A percentile compares a stretch with the other conserved stretches of the same genome.
Conservation (phyloP, 2,888 invertebrate genomes). For the Philaethria dido region DNA sequence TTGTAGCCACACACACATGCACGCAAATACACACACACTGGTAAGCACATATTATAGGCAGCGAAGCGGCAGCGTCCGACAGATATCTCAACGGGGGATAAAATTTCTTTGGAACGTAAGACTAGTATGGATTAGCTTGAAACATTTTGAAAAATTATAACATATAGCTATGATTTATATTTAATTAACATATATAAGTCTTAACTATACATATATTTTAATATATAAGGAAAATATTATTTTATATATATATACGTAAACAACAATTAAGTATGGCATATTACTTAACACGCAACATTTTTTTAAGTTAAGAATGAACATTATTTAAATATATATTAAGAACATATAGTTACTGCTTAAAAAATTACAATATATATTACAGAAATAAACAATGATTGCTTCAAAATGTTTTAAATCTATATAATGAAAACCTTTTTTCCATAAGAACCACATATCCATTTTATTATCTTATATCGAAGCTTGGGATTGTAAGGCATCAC, state of each 20-base stretch:
- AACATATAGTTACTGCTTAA: too few species aligned
- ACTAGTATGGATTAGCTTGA: slow-evolving; percentile 59
- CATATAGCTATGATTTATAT: too few species aligned
- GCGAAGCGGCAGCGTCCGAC: slow-evolving; percentile 70
- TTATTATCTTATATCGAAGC: slow-evolving; percentile 76
- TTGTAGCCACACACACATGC: slow-evolving; percentile 60
- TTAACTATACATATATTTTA: too few species aligned
- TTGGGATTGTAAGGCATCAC: slow-evolving; percentile 65
- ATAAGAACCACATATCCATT: slow-evolving; percentile 69
- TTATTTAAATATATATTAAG: too few species aligned
- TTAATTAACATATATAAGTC: too few species aligned
- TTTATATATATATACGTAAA: not conserved
- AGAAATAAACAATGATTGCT: not conserved
- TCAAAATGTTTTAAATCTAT: not conserved
- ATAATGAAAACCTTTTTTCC: slow-evolving; percentile 39
- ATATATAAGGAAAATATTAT: too few species aligned
- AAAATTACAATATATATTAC: too few species aligned
- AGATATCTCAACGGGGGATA: slow-evolving; percentile 78
- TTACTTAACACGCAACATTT: too few species aligned
- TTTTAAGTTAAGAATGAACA: too few species aligned
- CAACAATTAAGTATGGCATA: too few species aligned
- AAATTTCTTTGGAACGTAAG: slow-evolving; percentile 71
- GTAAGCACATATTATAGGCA: slow-evolving; percentile 56
- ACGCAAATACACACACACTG: slow-evolving; percentile 49
- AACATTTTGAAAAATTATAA: slow-evolving; percentile 18